A percentile compares a stretch with the other conserved stretches of the same genome.
Conservation (phyloP, 2,797 vertebrate species). For the Setipinna tenuifilis region DNA sequence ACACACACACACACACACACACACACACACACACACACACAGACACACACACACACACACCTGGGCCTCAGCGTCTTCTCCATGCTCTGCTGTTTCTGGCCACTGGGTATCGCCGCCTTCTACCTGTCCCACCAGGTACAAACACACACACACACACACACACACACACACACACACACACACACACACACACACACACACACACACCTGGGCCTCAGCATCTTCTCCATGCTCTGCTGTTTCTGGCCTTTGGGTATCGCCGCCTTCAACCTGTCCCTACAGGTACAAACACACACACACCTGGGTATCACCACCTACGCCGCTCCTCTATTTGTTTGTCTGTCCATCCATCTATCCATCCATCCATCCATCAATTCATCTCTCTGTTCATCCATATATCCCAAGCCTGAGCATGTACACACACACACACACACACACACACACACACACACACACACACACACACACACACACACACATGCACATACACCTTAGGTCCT, state of each 20-base stretch:
- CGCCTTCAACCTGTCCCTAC: constrained; percentile 92
- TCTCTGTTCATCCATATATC: constrained; percentile 84
- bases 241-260: constrained; percentile 96
- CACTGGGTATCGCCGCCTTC: constrained; percentile 91
- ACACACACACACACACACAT: constrained; percentile 69
- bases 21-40: background rate
- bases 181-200: background rate
- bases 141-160: background rate
- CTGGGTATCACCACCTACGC: constrained; percentile 80
- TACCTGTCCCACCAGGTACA: constrained; percentile 91
- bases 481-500: background rate
- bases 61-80: constrained; percentile 94
- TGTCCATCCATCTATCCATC: no score
- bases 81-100: constrained; percentile 98
- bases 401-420: no score
- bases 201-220: constrained; percentile 87
- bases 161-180: background rate
- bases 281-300: constrained; percentile 70
- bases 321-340: no score
- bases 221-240: constrained; percentile 98
- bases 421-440: constrained; percentile 68
- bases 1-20: background rate
- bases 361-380: constrained; percentile 77
- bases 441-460: background rate
- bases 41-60: constrained; percentile 60